Percentiles rank a stretch among this genome's conserved stretches.
phyloP scores from a whole-genome alignment of 2,113 vertebrate genomes.

The Prunella himalayana region DNA sequence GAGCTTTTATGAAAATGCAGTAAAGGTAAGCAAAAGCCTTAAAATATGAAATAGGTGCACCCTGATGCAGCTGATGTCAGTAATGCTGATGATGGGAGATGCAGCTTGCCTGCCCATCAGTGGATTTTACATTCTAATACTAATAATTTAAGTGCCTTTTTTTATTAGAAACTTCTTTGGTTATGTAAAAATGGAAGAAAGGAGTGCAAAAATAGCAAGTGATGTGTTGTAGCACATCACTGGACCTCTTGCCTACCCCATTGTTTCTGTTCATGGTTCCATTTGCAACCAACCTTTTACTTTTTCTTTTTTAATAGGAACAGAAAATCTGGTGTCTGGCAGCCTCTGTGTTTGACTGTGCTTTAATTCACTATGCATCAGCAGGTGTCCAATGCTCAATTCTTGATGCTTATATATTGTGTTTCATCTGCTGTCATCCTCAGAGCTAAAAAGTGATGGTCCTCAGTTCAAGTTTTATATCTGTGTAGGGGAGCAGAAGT shows the following conservation, averaged over 20 bases:
- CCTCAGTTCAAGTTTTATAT: not conserved
- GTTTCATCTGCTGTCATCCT: not conserved
- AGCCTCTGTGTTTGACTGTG: not conserved
- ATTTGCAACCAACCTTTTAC: not conserved
- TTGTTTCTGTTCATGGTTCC: not conserved
- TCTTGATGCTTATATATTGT: not conserved
- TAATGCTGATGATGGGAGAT: not conserved
- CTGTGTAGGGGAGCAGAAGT: not conserved
- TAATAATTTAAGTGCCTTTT: not conserved
- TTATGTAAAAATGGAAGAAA: not conserved
- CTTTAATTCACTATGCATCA: not conserved
- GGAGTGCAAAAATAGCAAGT: not conserved
- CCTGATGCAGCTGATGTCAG: not conserved
- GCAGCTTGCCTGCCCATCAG: not conserved
- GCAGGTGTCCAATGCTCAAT: not conserved
- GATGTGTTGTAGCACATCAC: not conserved
- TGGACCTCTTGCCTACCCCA: not conserved
- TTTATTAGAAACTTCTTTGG: not conserved
- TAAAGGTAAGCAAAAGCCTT: not conserved
- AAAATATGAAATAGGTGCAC: not conserved
- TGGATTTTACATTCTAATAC: not conserved
- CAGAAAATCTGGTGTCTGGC: not conserved
- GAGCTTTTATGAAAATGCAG: not conserved
- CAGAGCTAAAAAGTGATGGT: not conserved
- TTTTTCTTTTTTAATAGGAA: not conserved